Conservation (phyloP, 2,113 vertebrate species). For the Carassius gibelio region DNA sequence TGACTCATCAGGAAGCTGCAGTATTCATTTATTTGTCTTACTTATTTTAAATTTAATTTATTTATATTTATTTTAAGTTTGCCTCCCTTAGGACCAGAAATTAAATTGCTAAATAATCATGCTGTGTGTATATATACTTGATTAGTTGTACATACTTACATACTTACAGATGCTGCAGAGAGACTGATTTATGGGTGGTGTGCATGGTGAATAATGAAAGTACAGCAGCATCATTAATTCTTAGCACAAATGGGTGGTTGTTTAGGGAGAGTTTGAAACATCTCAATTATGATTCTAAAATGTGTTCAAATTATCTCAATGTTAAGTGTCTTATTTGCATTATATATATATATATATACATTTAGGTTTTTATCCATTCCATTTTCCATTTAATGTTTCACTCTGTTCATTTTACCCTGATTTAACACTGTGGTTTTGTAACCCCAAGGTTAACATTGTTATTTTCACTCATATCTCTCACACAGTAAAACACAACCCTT, state of each 20-base stretch:
- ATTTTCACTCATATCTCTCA: not conserved
- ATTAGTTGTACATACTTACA: conserved; percentile 1
- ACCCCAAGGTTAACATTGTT: not conserved
- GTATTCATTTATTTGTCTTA: not conserved
- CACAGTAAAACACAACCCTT: not conserved
- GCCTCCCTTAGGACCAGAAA: not conserved
- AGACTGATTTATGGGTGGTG: not conserved
- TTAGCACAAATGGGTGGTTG: conserved; percentile 11
- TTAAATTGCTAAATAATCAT: not conserved
- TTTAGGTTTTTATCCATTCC: not conserved
- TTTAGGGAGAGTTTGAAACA: not conserved
- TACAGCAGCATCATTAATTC: conserved; percentile 7
- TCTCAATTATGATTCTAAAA: not conserved
- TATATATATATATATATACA: not conserved
- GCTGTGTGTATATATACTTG: not conserved
- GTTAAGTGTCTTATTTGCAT: not conserved
- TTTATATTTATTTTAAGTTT: not conserved
- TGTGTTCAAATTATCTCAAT: conserved; percentile 3
- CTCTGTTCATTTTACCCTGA: not conserved
- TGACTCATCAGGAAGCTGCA: conserved; percentile 17
- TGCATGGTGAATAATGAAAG: not conserved
- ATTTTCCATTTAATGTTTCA: not conserved
- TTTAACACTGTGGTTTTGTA: not conserved
- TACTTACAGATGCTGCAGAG: not conserved
- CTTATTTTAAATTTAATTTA: not conserved